phyloP scores from a whole-genome alignment of 2,113 vertebrate species.

The Vulpes lagopus region DNA sequence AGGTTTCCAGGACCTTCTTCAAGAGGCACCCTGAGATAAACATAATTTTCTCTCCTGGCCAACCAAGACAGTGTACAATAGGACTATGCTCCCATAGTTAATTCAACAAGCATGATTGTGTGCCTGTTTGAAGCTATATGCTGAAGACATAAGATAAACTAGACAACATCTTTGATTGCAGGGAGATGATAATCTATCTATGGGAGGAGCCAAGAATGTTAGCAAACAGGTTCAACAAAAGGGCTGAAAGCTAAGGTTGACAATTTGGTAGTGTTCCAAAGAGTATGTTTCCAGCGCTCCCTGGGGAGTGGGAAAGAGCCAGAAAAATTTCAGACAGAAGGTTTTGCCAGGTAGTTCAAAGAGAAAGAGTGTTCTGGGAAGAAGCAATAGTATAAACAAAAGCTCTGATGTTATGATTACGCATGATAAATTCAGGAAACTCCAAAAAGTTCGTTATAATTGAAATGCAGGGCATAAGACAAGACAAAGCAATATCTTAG shows the following conservation, averaged over 20 bases:
- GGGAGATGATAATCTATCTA: background rate
- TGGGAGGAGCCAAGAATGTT: background rate
- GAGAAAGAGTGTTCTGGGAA: background rate
- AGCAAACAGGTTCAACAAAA: background rate
- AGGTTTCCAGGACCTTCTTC: slow-evolving; percentile 41
- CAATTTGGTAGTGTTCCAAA: background rate
- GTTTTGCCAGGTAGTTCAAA: background rate
- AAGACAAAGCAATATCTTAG: background rate
- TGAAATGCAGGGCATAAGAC: background rate
- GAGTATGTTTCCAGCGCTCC: background rate
- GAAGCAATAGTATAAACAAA: slow-evolving; percentile 4
- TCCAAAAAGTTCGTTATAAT: slow-evolving; percentile 1
- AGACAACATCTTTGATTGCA: slow-evolving; percentile 19
- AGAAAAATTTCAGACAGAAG: background rate
- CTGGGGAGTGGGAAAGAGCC: background rate
- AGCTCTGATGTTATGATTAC: background rate
- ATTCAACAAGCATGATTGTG: background rate
- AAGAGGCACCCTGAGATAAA: slow-evolving; percentile 19
- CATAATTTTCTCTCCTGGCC: background rate
- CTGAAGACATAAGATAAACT: background rate
- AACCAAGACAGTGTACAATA: background rate
- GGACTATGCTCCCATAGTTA: background rate
- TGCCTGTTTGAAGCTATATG: background rate
- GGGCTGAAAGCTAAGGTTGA: background rate
- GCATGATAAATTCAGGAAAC: slow-evolving; percentile 31